A percentile compares a stretch with the other conserved stretches of the same genome.
Evolutionary conservation across 37 sponge, comb jelly and placozoan genomes (phyloP).

Genomic region (Haliclona indistincta): DNA sequence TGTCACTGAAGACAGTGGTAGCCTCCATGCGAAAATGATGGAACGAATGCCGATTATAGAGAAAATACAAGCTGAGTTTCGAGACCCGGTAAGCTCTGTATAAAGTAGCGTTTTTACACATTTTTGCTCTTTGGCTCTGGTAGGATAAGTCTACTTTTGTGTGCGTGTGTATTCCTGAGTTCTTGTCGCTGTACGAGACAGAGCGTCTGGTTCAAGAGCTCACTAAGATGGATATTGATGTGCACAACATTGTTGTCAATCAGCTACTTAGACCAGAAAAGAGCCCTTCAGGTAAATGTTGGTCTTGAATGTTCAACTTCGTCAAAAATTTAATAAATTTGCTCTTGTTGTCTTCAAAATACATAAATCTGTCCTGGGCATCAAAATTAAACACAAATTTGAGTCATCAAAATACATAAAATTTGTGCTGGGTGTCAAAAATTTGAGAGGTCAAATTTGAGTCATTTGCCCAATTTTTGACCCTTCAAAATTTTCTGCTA

Average conservation of each 20-base stretch:
- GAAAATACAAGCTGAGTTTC: conserved; percentile 83
- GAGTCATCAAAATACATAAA: too few relatives aligned
- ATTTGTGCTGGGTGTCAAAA: too few relatives aligned
- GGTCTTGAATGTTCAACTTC: too few relatives aligned
- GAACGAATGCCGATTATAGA: conserved; percentile 84
- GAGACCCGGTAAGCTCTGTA: conserved; percentile 75
- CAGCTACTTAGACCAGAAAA: conserved; percentile 86
- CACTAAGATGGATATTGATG: conserved; percentile 88
- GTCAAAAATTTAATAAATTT: too few relatives aligned
- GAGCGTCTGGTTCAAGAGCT: conserved; percentile 97
- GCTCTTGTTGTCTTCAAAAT: too few relatives aligned
- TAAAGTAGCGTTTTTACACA: background rate
- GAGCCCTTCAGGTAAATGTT: conserved; percentile 52
- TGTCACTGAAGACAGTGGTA: conserved; percentile 26
- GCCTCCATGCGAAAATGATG: conserved; percentile 25
- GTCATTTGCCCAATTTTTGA: too few relatives aligned
- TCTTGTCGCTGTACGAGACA: conserved; percentile 97
- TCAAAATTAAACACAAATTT: too few relatives aligned
- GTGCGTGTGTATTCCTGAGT: conserved; percentile 98
- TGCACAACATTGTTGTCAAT: conserved; percentile 94
- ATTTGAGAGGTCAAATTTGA: too few relatives aligned
- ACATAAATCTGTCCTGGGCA: too few relatives aligned
- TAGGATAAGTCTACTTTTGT: conserved; percentile 94
- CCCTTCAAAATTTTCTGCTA: too few relatives aligned
- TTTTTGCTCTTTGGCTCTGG: background rate